A percentile compares a stretch with the other conserved stretches of the same genome.
Conservation (phyloP, 2,888 invertebrate genomes). For the Orchesellides sinensis region DNA sequence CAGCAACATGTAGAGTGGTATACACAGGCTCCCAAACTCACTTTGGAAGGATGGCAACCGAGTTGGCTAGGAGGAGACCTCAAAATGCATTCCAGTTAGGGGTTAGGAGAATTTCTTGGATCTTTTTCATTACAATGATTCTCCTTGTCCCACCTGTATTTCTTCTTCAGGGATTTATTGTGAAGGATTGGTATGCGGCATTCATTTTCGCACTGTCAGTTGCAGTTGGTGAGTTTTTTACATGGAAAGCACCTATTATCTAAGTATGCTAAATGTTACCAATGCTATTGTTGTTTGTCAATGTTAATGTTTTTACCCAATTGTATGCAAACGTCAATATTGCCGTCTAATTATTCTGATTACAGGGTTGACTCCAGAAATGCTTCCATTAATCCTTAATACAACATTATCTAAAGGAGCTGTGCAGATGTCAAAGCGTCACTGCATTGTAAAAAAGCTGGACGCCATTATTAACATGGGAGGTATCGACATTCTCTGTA, state of each 20-base stretch:
- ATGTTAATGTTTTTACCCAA: no score
- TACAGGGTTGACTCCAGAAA: slow-evolving; percentile 61
- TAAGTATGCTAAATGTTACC: background rate
- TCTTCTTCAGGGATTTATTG: slow-evolving; percentile 48
- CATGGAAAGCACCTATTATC: background rate
- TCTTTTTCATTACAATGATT: slow-evolving; percentile 63
- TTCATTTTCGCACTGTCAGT: slow-evolving; percentile 56
- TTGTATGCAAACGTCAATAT: no score
- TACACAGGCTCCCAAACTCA: slow-evolving; percentile 43
- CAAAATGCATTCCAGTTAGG: slow-evolving; percentile 67
- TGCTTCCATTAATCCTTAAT: slow-evolving; percentile 65
- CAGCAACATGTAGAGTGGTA: slow-evolving; percentile 32
- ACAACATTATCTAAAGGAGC: slow-evolving; percentile 61
- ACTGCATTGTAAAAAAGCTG: slow-evolving; percentile 62
- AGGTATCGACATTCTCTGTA: slow-evolving; percentile 59
- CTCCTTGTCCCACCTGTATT: slow-evolving; percentile 60
- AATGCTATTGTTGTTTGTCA: no score
- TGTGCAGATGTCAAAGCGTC: slow-evolving; percentile 40
- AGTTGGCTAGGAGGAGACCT: slow-evolving; percentile 29
- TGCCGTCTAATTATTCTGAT: no score
- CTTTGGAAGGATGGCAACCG: slow-evolving; percentile 57
- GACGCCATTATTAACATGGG: slow-evolving; percentile 65
- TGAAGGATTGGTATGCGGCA: slow-evolving; percentile 42
- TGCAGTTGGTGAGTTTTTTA: slow-evolving; percentile 51
- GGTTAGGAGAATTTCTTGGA: slow-evolving; percentile 63